These are phyloP conservation scores for Onthophagus sagittarius DNA, from an alignment of 2,888 invertebrate genomes.

Conservation along the genomic window DNA sequence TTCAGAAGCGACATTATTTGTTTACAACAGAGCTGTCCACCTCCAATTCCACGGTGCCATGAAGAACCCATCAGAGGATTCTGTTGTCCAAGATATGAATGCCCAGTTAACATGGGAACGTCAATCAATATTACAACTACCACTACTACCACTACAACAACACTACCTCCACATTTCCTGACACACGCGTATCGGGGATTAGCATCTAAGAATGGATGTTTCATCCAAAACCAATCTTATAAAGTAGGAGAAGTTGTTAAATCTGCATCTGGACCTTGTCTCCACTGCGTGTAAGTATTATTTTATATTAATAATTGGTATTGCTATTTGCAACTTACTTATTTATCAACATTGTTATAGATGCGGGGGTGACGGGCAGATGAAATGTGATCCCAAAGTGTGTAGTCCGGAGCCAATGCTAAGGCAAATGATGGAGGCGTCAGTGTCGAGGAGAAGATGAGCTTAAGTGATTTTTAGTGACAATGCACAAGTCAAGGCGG, in stretches of 20 bases:
- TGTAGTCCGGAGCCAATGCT: slow-evolving; percentile 89
- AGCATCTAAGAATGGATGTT: slow-evolving; percentile 75
- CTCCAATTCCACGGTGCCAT: slow-evolving; percentile 86
- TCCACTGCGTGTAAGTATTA: slow-evolving; percentile 85
- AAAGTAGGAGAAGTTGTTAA: slow-evolving; percentile 80
- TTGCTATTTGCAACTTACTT: background rate
- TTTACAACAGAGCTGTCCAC: slow-evolving; percentile 91
- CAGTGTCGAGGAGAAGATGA: slow-evolving; percentile 68
- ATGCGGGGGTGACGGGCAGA: slow-evolving; percentile 88
- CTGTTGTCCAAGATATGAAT: slow-evolving; percentile 93
- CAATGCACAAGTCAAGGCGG: slow-evolving; percentile 39
- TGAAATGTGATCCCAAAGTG: slow-evolving; percentile 89
- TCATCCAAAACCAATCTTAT: slow-evolving; percentile 80
- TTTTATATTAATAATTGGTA: background rate
- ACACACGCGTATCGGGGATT: slow-evolving; percentile 75
- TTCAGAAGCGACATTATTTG: slow-evolving; percentile 95
- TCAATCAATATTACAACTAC: slow-evolving; percentile 80
- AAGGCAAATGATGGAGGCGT: slow-evolving; percentile 84
- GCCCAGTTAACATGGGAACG: slow-evolving; percentile 84
- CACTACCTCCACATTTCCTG: slow-evolving; percentile 78
- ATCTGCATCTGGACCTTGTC: slow-evolving; percentile 87
- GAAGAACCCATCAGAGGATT: slow-evolving; percentile 91
- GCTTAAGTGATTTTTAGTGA: slow-evolving; percentile 35
- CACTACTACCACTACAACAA: slow-evolving; percentile 81
- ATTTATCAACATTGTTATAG: slow-evolving; percentile 51